Base-by-base conservation (phyloP, 2,113 vertebrate genomes). In the Callopanchax toddi region DNA sequence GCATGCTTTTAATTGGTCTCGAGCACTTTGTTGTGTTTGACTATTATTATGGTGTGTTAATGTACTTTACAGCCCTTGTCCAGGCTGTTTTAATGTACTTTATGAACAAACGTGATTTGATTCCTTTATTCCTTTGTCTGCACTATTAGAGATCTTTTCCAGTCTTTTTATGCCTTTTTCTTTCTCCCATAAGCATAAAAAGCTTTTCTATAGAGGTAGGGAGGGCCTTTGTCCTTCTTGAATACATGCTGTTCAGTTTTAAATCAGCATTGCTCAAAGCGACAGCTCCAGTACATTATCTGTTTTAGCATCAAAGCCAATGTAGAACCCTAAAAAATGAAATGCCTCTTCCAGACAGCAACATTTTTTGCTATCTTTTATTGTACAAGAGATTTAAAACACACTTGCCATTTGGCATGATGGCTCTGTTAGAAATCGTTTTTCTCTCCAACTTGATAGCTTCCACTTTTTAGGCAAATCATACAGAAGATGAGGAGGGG, bases 241-340 rank as follows among this genome's bases (percentile, higher is more conserved):
- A 40, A 20, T n/a, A 16, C 44, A 25, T 1, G 2, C 16, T 17
- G 22, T 46, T 72, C 10, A 16, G 40, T 55, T 7, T 71, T 51
- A 43, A 44, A 56, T 49, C 43, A 82, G 21, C 59, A 65, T 32
- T 12, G 51, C 76, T 74, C 7, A 51, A 56, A 61, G 64, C 55
- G 73, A n/a, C 40, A 17, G 21, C 43, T 26, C 22, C 42, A 51
- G n/a, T 43, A 21, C 42, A 43, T 34, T 67, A 55, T 22, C 56
- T 57, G 51, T 45, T 22, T 55, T 40, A 44, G 26, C 49, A 64
- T 53, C 49, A 61, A 64, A 67, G 36, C 4, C 48, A 13, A 13
- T 23, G 11, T 46, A 11, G 5, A 5, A 52, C 13, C 15, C 26
- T 34, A 12, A 40, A 53, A 26, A 60, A 46, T 21, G 11, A 46